Conservation (phyloP, 2,113 vertebrate genomes). For the Scalopus aquaticus region DNA sequence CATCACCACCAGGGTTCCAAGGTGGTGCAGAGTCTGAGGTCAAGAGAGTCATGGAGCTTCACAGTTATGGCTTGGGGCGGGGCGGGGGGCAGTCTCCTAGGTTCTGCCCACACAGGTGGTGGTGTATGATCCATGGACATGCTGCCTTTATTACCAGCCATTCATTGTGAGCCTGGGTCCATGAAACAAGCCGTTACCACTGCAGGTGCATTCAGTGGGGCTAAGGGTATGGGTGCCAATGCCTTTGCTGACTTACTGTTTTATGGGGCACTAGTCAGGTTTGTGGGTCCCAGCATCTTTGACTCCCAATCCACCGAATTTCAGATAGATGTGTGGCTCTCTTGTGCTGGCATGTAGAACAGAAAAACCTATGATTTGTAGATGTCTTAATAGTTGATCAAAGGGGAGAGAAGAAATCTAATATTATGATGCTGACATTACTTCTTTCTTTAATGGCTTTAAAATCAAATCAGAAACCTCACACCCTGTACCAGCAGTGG, state of each 20-base stretch:
- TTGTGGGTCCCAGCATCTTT: neutral
- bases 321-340: neutral
- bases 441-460: neutral
- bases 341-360: neutral
- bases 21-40: no score
- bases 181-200: neutral
- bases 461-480: conserved; percentile 87
- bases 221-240: neutral
- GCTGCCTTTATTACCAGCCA: neutral
- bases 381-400: neutral
- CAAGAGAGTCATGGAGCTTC: no score
- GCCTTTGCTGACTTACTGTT: neutral
- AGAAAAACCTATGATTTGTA: neutral
- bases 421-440: neutral
- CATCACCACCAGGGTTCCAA: neutral
- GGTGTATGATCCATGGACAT: neutral
- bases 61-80: no score
- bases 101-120: neutral
- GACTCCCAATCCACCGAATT: neutral
- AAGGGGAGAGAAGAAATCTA: neutral
- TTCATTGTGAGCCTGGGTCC: neutral
- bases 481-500: conserved; percentile 89
- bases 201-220: neutral
- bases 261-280: neutral
- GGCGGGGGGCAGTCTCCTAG: no score